Base-by-base conservation (phyloP, 2,888 invertebrate species). In the Alviniconcha strummeri region DNA sequence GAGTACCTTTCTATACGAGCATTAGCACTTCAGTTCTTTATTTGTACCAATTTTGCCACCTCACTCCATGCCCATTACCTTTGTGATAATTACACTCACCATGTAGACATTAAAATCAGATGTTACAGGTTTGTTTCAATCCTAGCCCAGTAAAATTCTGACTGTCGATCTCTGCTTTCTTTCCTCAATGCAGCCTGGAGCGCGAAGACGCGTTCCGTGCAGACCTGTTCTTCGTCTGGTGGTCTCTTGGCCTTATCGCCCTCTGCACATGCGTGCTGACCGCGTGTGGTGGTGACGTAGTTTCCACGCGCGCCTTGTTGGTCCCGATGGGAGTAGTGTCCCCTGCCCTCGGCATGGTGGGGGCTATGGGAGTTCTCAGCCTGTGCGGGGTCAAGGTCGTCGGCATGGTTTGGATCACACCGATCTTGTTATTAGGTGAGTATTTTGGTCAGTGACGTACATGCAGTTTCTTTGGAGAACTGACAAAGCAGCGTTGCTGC, bases 341-440 rank as follows among this genome's bases (percentile, higher is more conserved):
- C 60, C 87, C 89, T 13, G 87, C 83, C 0, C 80, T 90, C 69
- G 89, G 89, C n/a, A 88, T 90, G 67, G 36, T 89, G 64, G 88
- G 87, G 9, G 85, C 89, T 4, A 87, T 89, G 84, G 90, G 90
- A 5, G 74, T 90, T 36, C 83, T 88, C n/a, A 84, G 87, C 54
- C 64, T 86, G 8, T 84, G 85, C n/a, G 88, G 88, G 4, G 77
- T 89, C 11, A 79, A 85, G 36, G 88, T 88, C 74, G 90, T 89
- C 52, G 87, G 89, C 80, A 88, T 89, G 52, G 87, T 89, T 36
- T 89, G 89, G 8, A 85, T 90, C 67, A 89, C 89, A 88, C 89
- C 91, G 1, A 88, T 90, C 69, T 84, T 90, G 9, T 84, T 89
- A 36, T 55, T 90, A 71, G 90, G 90, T 90, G 84, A 85, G 87